Evolutionary conservation across 2,797 vertebrate genomes (phyloP).

Genomic region (Euthynnus affinis): DNA sequence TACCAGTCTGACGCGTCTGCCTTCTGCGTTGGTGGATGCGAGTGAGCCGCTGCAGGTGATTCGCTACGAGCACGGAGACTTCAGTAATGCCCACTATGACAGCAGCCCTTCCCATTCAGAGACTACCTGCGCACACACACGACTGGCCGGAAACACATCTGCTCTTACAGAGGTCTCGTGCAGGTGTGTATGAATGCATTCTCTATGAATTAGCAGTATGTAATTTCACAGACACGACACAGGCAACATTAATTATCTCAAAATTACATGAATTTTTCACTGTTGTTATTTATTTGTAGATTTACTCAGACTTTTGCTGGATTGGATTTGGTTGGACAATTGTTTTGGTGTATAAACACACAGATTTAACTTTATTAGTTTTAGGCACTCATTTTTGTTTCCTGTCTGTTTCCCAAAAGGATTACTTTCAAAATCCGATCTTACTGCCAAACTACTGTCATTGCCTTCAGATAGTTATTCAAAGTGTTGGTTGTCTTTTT

Average conservation of each 20-base stretch:
- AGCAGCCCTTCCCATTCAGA: constrained; percentile 91
- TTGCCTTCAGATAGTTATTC: not conserved
- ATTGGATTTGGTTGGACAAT: not conserved
- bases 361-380: not conserved
- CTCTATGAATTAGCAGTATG: too few species aligned
- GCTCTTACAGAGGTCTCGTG: constrained; percentile 80
- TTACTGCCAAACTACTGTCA: not conserved
- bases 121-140: constrained; percentile 93
- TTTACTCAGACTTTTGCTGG: not conserved
- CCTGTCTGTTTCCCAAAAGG: not conserved
- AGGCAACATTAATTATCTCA: not conserved
- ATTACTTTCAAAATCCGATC: not conserved
- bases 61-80: constrained; percentile 92
- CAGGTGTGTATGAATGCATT: constrained; percentile 67
- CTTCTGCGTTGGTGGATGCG: constrained; percentile 91
- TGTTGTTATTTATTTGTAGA: not conserved
- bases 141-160: constrained; percentile 90
- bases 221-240: not conserved
- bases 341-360: not conserved
- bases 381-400: not conserved
- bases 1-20: constrained; percentile 91
- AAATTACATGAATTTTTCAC: too few species aligned
- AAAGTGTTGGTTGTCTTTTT: not conserved
- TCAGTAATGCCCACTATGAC: constrained; percentile 95
- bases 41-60: constrained; percentile 96